Base-by-base conservation (phyloP, 2,888 invertebrate genomes). In the Opisthograptis luteolata region DNA sequence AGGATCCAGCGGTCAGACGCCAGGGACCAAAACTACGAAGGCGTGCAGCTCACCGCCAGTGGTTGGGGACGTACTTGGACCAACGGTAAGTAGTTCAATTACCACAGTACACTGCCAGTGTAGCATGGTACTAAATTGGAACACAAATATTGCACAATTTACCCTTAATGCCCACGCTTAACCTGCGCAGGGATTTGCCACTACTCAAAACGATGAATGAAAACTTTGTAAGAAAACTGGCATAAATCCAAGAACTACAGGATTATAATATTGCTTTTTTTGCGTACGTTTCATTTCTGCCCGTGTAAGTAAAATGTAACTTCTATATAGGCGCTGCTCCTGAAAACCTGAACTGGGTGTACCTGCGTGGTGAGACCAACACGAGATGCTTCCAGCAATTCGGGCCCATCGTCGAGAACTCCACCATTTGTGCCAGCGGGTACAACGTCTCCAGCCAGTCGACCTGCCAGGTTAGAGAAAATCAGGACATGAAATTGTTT, bases 361-460 rank as follows among this genome's bases (percentile, higher is more conserved):
- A 42, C 46, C 58, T 68, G 7, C 7, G 14, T 0, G 63, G 63
- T 0, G 45, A 14, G 1, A 32, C 48, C 13, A 57, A 62, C 37
- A 1, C 4, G 2, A 12, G 8, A 1, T 63, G 62, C 42, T 8
- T 8, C 1, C 3, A 4, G 2, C 7, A 27, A 4, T 65, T 27
- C 31, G 48, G 55, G 6, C 3, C 14, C 17, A 60, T 62, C 34
- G 20, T 61, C 8, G 44, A 37, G 8, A 31, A 67, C 30, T 76
- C 79, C 2, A 80, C 80, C 42, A 75, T 81, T 51, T 81, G 81
- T 48, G 77, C 76, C 1, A 49, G 61, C 1, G 58, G 57, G 0
- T 79, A 73, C 66, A 78, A 80, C 46, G 77, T 73, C 20, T 62
- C 76, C 50, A 73, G 73, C 35, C 81, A 81, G 60, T 79, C 79